A percentile compares a stretch with the other conserved stretches of the same genome.
Evolutionary conservation across 2,888 invertebrate species (phyloP).

Genomic region (Poecilus cupreus): DNA sequence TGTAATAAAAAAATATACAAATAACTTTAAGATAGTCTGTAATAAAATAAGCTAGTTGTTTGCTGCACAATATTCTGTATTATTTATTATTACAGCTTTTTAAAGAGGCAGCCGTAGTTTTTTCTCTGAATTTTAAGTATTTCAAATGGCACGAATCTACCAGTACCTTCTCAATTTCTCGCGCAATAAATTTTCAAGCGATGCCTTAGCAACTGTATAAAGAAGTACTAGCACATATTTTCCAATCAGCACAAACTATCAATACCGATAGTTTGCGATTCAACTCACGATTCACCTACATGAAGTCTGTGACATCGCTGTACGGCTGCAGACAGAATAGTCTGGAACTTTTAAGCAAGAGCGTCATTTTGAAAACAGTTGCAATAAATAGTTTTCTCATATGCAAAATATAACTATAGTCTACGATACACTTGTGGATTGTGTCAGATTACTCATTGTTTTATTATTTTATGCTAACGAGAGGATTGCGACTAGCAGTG

Average conservation of each 20-base stretch:
- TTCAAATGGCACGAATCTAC: no score
- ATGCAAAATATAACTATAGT: no score
- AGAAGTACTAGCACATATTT: neutral
- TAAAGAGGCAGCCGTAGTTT: no score
- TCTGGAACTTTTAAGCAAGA: neutral
- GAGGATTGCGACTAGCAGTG: no score
- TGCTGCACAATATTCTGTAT: no score
- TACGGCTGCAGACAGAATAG: neutral
- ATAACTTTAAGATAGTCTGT: no score
- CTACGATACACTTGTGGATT: neutral
- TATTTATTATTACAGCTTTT: no score
- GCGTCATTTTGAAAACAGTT: neutral
- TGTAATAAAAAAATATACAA: no score
- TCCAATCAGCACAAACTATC: neutral
- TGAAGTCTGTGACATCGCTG: neutral
- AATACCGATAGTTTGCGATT: neutral
- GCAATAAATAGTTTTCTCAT: neutral
- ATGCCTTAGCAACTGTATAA: neutral
- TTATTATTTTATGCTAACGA: neutral
- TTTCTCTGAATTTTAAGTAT: no score
- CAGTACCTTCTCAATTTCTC: neutral
- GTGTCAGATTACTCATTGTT: neutral
- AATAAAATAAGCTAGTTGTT: no score
- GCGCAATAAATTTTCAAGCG: neutral
- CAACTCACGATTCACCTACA: slow-evolving; percentile 22